Conservation (phyloP, 2,113 vertebrate genomes). For the Corythaeola cristata region DNA sequence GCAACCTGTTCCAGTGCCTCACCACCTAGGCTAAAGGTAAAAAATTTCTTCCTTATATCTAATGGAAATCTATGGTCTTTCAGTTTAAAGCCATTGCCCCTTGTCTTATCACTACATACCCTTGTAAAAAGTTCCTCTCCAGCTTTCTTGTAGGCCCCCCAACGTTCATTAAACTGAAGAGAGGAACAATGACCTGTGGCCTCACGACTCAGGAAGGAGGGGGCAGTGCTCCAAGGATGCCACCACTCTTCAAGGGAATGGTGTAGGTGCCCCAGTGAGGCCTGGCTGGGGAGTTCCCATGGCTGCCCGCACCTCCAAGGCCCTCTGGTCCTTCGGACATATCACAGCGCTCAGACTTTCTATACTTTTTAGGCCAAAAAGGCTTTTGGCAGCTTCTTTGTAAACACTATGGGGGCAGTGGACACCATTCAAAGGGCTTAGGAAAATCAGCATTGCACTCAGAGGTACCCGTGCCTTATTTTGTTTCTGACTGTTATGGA, state of each 20-base stretch:
- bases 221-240: not conserved
- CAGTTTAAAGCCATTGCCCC: too few relatives aligned
- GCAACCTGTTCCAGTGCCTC: too few relatives aligned
- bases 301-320: not conserved
- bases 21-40: too few relatives aligned
- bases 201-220: not conserved
- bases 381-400: not conserved
- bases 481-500: not conserved
- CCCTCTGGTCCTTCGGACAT: not conserved
- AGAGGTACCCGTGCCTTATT: not conserved
- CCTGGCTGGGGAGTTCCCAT: not conserved
- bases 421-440: not conserved
- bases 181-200: not conserved
- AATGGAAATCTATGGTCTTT: too few relatives aligned
- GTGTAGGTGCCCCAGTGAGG: too few relatives aligned
- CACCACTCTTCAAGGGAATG: not conserved
- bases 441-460: fast-evolving
- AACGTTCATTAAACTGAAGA: not conserved
- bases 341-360: not conserved
- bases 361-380: not conserved
- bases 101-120: too few relatives aligned
- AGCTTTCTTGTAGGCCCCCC: not conserved
- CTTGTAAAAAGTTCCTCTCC: too few relatives aligned
- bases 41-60: too few relatives aligned
- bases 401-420: not conserved